phyloP scores from a whole-genome alignment of 2,888 invertebrate species.

The Magallana nippona region DNA sequence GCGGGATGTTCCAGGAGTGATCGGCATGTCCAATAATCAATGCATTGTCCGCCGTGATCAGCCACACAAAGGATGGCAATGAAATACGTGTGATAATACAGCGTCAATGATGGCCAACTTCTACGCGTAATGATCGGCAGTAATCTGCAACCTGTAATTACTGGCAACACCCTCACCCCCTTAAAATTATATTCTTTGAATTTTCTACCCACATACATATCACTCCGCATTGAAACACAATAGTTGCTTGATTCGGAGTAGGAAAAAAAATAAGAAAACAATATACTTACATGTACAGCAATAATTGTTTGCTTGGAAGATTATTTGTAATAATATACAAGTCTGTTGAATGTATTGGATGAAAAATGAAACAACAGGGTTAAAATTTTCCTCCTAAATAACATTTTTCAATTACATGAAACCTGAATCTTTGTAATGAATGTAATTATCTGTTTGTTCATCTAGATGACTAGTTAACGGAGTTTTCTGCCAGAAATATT shows the following conservation, averaged over 20 bases:
- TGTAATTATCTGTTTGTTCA: conserved; percentile 21
- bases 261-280: background rate
- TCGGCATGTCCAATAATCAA: conserved; percentile 11
- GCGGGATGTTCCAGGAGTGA: conserved; percentile 1
- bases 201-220: background rate
- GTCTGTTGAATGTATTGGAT: background rate
- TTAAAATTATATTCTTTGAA: background rate
- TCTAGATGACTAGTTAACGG: conserved; percentile 1
- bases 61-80: background rate
- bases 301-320: background rate
- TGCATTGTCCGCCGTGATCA: background rate
- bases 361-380: background rate
- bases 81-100: background rate
- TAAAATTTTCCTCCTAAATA: conserved; percentile 21
- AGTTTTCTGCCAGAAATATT: conserved; percentile 29
- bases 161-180: background rate
- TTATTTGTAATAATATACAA: background rate
- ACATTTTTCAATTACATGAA: conserved; percentile 13
- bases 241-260: background rate
- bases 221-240: background rate
- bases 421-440: conserved; percentile 12
- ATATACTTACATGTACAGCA: background rate
- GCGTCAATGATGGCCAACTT: background rate
- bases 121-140: background rate
- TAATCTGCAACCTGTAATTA: background rate